Evolutionary conservation across 37 sponge, comb jelly and placozoan genomes (phyloP).

Genomic region (Crambe crambe): DNA sequence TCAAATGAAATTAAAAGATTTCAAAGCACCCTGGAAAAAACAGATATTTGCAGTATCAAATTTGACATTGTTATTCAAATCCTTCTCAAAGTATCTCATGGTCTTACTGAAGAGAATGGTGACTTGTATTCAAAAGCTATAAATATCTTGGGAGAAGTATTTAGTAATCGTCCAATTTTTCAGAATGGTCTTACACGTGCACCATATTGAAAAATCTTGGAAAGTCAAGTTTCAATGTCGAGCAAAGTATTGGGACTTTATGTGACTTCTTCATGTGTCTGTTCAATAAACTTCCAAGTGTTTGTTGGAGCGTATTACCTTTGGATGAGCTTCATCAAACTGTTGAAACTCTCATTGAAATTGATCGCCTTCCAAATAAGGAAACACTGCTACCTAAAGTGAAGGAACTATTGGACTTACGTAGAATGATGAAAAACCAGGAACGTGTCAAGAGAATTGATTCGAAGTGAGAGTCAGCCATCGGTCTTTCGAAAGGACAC

Average conservation of each 20-base stretch:
- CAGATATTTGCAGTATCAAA: not conserved
- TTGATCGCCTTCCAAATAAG: not conserved
- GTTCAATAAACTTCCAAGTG: slow-evolving; percentile 6
- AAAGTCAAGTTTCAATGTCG: not conserved
- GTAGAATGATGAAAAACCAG: not conserved
- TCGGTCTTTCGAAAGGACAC: too few relatives aligned
- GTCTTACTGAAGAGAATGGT: not conserved
- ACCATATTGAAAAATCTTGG: not conserved
- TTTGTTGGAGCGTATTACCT: slow-evolving; percentile 47
- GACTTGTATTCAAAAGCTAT: slow-evolving; percentile 12
- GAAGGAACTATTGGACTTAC: not conserved
- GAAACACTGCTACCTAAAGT: not conserved
- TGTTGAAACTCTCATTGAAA: not conserved
- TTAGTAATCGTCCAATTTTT: slow-evolving; percentile 47
- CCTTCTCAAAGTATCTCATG: slow-evolving; percentile 13
- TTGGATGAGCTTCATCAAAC: slow-evolving; percentile 23
- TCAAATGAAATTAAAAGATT: slow-evolving; percentile 20
- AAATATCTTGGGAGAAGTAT: slow-evolving; percentile 47
- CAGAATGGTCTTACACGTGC: slow-evolving; percentile 17
- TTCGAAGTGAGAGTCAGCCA: too few relatives aligned
- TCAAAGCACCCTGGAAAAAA: slow-evolving; percentile 20
- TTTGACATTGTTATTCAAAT: slow-evolving; percentile 7
- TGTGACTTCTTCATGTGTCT: slow-evolving; percentile 21
- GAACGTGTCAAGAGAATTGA: not conserved
- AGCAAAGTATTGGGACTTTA: not conserved